Evolutionary conservation across 1,140 invertebrate species (phyloP).

Genomic region (Plectus sambesii): DNA sequence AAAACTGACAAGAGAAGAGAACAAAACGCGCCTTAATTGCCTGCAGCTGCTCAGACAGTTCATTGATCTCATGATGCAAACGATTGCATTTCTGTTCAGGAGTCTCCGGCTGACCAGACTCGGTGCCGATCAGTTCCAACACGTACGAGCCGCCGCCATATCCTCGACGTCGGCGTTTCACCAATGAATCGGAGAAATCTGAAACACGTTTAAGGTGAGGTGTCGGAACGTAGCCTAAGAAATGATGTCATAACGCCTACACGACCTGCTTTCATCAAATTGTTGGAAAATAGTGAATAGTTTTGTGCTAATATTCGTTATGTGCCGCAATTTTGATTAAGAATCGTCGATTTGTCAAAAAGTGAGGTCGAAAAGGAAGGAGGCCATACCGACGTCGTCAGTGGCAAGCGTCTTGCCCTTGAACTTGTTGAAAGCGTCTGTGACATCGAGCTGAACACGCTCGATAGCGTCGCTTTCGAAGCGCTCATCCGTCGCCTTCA

Average conservation of each 20-base stretch:
- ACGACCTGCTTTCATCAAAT: no score
- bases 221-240: no score
- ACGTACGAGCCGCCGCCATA: constrained; percentile 22
- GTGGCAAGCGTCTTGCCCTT: constrained; percentile 20
- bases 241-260: no score
- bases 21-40: no score
- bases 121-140: constrained; percentile 21
- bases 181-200: constrained; percentile 28
- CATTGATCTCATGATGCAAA: constrained; percentile 10
- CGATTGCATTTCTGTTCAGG: no score
- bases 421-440: constrained; percentile 23
- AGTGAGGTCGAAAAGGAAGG: neutral
- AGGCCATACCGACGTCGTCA: constrained; percentile 17
- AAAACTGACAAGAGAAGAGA: no score
- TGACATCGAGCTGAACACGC: constrained; percentile 23
- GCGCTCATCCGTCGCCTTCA: neutral
- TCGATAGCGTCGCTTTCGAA: constrained; percentile 13
- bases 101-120: constrained; percentile 8
- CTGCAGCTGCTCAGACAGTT: constrained; percentile 6
- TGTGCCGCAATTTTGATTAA: no score
- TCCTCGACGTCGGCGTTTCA: constrained; percentile 18
- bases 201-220: no score
- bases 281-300: no score
- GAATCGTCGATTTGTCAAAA: neutral
- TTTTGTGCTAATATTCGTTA: no score